phyloP scores from a whole-genome alignment of 1,140 invertebrate genomes.

The Drosophila athabasca region DNA sequence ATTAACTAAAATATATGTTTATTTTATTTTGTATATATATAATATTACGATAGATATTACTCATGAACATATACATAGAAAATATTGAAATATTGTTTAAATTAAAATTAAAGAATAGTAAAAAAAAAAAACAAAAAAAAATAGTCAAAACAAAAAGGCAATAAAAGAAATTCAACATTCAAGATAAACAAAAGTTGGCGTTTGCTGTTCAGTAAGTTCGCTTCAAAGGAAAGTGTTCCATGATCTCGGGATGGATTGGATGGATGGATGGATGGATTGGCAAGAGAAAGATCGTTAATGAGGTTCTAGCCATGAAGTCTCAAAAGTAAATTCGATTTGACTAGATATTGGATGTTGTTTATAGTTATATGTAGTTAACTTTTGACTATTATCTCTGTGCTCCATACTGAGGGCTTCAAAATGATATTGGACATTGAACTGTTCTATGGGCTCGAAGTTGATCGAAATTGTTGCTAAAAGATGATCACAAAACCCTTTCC shows the following conservation, averaged over 20 bases:
- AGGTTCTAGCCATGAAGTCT: constrained; percentile 15
- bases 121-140: constrained; percentile 14
- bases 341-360: constrained; percentile 60
- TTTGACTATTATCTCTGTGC: constrained; percentile 26
- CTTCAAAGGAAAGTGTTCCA: constrained; percentile 35
- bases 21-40: constrained; percentile 64
- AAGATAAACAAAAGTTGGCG: constrained; percentile 37
- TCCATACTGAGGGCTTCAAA: background rate
- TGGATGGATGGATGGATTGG: constrained; percentile 3
- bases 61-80: constrained; percentile 62
- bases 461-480: constrained; percentile 15
- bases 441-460: constrained; percentile 5
- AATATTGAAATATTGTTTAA: constrained; percentile 59
- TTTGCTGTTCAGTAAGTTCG: constrained; percentile 5
- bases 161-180: constrained; percentile 35
- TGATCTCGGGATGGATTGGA: constrained; percentile 19
- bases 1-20: constrained; percentile 63
- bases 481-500: constrained; percentile 5
- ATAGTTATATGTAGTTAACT: constrained; percentile 35
- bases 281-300: constrained; percentile 11
- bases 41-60: constrained; percentile 58
- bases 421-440: background rate
- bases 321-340: constrained; percentile 58
- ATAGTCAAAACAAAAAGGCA: background rate
- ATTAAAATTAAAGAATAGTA: constrained; percentile 47